Percentiles rank a stretch among this genome's conserved stretches.
These are phyloP conservation scores for Stratiomys singularior DNA, from an alignment of 2,888 invertebrate species.

Conservation along the genomic window DNA sequence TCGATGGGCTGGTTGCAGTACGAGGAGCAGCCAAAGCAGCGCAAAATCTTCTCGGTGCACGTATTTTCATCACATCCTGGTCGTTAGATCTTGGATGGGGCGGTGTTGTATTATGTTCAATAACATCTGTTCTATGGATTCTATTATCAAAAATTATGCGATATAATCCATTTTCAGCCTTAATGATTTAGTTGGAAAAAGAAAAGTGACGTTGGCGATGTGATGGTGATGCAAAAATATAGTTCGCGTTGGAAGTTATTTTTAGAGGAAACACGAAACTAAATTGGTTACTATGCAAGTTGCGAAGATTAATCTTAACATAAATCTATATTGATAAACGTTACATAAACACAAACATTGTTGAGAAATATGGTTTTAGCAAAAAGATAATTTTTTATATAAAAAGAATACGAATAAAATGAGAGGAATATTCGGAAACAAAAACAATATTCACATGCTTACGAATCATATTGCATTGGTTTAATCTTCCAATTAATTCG, in stretches of 20 bases:
- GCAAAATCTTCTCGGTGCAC: slow-evolving; percentile 72
- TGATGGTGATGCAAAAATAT: background rate
- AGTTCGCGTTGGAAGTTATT: background rate
- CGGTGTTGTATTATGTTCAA: slow-evolving; percentile 83
- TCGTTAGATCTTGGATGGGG: slow-evolving; percentile 87
- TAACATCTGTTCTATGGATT: slow-evolving; percentile 88
- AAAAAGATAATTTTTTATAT: background rate
- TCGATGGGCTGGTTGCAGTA: slow-evolving; percentile 76
- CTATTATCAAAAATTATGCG: slow-evolving; percentile 90
- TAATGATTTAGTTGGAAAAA: slow-evolving; percentile 68
- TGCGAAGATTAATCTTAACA: no score
- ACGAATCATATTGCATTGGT: no score
- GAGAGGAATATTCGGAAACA: no score
- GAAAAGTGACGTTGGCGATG: background rate
- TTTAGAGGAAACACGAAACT: background rate
- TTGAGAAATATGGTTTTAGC: slow-evolving; percentile 6
- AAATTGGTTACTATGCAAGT: background rate
- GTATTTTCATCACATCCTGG: slow-evolving; percentile 83
- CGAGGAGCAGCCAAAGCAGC: slow-evolving; percentile 68
- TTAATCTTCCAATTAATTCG: background rate
- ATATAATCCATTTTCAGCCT: slow-evolving; percentile 82
- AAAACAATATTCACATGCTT: no score
- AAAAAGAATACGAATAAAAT: no score
- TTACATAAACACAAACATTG: background rate
- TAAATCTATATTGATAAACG: no score